These are phyloP conservation scores for Ceratotherium simum DNA, from an alignment of 2,113 vertebrate genomes.

Conservation along the genomic window DNA sequence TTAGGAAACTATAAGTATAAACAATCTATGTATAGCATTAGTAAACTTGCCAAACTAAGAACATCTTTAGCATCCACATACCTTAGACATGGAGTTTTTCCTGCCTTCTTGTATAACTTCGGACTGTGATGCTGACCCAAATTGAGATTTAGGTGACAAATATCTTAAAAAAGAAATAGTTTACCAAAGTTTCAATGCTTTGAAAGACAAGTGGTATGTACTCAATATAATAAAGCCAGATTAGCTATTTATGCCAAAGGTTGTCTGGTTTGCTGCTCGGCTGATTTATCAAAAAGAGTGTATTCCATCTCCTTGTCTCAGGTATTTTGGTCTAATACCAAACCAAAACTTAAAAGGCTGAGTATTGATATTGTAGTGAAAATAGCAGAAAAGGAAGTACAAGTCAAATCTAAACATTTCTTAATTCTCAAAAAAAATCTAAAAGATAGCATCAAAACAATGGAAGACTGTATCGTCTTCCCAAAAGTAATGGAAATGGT, in stretches of 20 bases:
- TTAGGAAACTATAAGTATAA: background rate
- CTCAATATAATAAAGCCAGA: background rate
- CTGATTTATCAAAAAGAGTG: background rate
- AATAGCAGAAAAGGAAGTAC: slow-evolving; percentile 5
- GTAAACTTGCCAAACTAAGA: slow-evolving; percentile 20
- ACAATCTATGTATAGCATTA: background rate
- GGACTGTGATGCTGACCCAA: background rate
- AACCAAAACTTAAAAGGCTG: background rate
- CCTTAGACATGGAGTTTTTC: slow-evolving; percentile 64
- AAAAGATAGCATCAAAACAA: background rate
- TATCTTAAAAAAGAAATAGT: slow-evolving; percentile 80
- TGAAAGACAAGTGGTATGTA: slow-evolving; percentile 32
- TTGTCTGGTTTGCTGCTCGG: background rate
- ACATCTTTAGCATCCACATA: slow-evolving; percentile 67
- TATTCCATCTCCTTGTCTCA: background rate
- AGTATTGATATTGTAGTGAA: slow-evolving; percentile 12
- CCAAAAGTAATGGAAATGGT: slow-evolving; percentile 11
- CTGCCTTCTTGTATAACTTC: slow-evolving; percentile 47
- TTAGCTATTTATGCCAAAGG: background rate
- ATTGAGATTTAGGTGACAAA: slow-evolving; percentile 83
- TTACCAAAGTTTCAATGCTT: slow-evolving; percentile 33
- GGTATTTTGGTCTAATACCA: background rate
- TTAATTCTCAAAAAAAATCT: background rate
- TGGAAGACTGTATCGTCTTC: background rate
- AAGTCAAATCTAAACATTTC: slow-evolving; percentile 46